Evolutionary conservation across 2,113 vertebrate species (phyloP).

Genomic region (Corythornis vintsioides): DNA sequence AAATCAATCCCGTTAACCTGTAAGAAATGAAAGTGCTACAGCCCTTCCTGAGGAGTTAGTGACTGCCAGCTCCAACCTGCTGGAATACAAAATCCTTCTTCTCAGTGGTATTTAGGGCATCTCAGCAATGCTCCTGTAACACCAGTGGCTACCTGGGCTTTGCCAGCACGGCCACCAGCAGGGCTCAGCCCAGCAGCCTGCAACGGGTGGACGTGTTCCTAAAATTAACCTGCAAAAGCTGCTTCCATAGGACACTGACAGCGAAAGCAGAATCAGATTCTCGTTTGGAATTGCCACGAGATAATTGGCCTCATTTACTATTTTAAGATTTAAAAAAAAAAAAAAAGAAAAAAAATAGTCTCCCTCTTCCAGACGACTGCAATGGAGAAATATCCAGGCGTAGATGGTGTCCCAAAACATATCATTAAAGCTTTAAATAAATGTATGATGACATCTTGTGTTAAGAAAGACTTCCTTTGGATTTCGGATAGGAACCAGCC

Average conservation of each 20-base stretch:
- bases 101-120: neutral
- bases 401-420: slow-evolving; percentile 38
- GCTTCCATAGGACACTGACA: neutral
- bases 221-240: slow-evolving; percentile 20
- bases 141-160: neutral
- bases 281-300: neutral
- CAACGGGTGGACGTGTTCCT: neutral
- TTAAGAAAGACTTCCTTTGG: slow-evolving; percentile 13
- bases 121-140: too few species aligned
- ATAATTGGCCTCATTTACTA: slow-evolving; percentile 62
- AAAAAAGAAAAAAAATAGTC: neutral
- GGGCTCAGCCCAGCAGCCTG: neutral
- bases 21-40: neutral
- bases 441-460: neutral
- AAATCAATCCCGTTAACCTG: neutral
- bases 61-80: neutral
- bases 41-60: neutral
- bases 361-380: slow-evolving; percentile 33
- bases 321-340: neutral
- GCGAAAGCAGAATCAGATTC: neutral
- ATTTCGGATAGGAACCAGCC: neutral
- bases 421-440: slow-evolving; percentile 64
- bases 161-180: neutral
- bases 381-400: neutral
- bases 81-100: neutral